These are phyloP conservation scores for Alca torda DNA, from an alignment of 2,797 vertebrate species.

Conservation along the genomic window DNA sequence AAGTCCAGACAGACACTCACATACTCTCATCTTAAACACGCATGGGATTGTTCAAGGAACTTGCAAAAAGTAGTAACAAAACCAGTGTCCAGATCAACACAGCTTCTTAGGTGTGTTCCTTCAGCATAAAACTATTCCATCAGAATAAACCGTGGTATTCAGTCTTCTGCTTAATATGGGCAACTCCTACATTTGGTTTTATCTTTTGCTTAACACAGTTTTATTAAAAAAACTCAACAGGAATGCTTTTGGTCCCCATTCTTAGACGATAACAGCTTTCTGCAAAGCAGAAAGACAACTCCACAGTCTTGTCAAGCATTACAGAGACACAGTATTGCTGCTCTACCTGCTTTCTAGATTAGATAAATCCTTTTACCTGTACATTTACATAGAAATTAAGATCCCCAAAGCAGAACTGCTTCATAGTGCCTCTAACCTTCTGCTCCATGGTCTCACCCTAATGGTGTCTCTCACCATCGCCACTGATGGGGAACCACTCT, in stretches of 20 bases:
- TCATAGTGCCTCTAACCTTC: neutral
- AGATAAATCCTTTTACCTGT: neutral
- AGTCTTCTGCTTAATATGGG: neutral
- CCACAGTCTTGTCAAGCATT: neutral
- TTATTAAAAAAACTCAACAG: neutral
- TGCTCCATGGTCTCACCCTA: neutral
- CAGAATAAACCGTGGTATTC: neutral
- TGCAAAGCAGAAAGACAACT: neutral
- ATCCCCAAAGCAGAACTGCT: neutral
- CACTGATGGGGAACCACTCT: neutral
- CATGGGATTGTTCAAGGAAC: neutral
- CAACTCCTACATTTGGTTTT: neutral
- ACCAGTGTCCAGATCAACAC: neutral
- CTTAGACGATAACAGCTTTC: neutral
- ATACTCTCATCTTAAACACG: neutral
- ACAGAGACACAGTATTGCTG: neutral
- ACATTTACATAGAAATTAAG: neutral
- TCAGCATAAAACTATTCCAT: accelerated
- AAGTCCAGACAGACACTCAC: neutral
- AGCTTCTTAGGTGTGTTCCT: neutral
- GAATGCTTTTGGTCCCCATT: neutral
- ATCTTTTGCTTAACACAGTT: neutral
- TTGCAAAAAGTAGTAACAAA: neutral
- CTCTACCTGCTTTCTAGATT: neutral
- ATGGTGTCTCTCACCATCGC: neutral